These are phyloP conservation scores for Cryptotis parvus DNA, from an alignment of 2,113 vertebrate species.

Conservation along the genomic window DNA sequence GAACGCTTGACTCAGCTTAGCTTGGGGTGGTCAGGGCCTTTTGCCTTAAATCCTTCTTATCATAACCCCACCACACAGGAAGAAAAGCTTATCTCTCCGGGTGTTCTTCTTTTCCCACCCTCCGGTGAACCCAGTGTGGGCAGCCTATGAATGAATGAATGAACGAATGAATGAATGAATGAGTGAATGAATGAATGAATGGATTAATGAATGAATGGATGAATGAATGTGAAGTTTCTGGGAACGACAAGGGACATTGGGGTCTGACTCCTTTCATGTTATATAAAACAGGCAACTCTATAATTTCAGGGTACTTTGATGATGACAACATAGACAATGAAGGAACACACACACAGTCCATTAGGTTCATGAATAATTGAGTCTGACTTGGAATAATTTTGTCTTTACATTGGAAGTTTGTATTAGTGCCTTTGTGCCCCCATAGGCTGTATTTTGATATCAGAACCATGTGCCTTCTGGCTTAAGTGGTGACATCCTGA, in stretches of 20 bases:
- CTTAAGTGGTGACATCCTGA: background rate
- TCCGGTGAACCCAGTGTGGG: background rate
- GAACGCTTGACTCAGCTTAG: background rate
- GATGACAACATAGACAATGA: background rate
- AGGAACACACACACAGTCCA: background rate
- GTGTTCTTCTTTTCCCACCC: background rate
- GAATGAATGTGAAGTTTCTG: background rate
- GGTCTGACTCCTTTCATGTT: background rate
- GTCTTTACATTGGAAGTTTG: constrained; percentile 38
- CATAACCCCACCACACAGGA: background rate
- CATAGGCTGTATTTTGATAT: constrained; percentile 34
- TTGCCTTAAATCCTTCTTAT: constrained; percentile 49
- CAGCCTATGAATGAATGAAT: background rate
- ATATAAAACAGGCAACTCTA: background rate
- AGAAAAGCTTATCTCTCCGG: background rate
- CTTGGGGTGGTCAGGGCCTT: background rate
- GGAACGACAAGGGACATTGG: background rate
- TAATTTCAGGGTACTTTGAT: background rate
- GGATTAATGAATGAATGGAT: background rate
- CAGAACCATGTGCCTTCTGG: background rate
- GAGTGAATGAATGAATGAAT: background rate
- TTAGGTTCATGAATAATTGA: background rate
- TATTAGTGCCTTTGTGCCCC: constrained; percentile 47
- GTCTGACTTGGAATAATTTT: constrained; percentile 46
- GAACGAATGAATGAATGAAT: background rate